phyloP scores from a whole-genome alignment of 2,888 invertebrate genomes.

The Mesochorus sp. region DNA sequence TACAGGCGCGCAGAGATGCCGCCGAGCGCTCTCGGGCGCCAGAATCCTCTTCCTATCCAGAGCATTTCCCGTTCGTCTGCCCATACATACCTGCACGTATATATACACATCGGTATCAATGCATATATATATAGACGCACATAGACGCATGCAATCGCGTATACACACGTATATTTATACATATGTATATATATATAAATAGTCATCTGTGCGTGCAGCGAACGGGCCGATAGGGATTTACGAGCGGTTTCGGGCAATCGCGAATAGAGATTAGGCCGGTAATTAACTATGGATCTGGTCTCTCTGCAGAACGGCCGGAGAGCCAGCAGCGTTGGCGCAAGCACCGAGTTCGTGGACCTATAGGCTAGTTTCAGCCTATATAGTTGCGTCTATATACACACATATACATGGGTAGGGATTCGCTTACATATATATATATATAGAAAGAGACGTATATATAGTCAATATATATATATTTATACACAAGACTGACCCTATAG shows the following conservation, averaged over 20 bases:
- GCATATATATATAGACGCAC: not conserved
- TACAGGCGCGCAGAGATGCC: not conserved
- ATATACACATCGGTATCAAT: not conserved
- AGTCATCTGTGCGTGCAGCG: conserved; percentile 71
- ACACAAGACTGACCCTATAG: conserved; percentile 75
- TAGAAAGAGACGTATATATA: not conserved
- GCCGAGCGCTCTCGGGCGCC: not conserved
- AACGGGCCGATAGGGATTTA: conserved; percentile 81
- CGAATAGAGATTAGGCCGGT: conserved; percentile 82
- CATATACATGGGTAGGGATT: not conserved
- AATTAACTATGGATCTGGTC: conserved; percentile 82
- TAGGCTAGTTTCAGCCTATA: conserved; percentile 63
- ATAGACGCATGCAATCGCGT: conserved; percentile 23
- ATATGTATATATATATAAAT: conserved; percentile 31
- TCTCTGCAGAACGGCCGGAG: conserved; percentile 76
- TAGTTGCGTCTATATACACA: not conserved
- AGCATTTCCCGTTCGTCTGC: conserved; percentile 23
- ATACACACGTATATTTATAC: conserved; percentile 39
- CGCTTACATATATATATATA: not conserved
- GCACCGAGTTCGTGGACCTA: conserved; percentile 63
- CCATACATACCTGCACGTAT: conserved; percentile 2
- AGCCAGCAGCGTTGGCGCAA: conserved; percentile 49
- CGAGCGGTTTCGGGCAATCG: conserved; percentile 82
- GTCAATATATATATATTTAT: conserved; percentile 41
- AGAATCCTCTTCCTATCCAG: conserved; percentile 7